A percentile compares a stretch with the other conserved stretches of the same genome.
phyloP scores from a whole-genome alignment of 2,888 invertebrate genomes.

The Neoaliturus tenellus region DNA sequence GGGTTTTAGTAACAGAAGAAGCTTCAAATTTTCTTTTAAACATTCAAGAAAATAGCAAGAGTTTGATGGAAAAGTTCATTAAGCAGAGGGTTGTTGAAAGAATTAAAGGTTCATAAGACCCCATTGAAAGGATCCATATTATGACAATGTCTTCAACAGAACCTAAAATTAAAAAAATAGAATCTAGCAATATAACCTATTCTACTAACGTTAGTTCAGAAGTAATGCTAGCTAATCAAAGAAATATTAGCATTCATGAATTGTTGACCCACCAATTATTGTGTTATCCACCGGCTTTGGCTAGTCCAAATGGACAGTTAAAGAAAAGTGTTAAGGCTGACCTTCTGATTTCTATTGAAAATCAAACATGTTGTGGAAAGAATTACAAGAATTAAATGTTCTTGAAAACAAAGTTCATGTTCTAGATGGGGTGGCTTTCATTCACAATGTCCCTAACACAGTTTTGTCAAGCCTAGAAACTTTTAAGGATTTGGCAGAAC shows the following conservation, averaged over 20 bases:
- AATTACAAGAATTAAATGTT: not conserved
- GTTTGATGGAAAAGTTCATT: not conserved
- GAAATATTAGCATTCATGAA: not conserved
- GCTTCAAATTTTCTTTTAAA: conserved; percentile 17
- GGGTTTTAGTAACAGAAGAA: not conserved
- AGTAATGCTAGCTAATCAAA: not conserved
- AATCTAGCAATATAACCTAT: not conserved
- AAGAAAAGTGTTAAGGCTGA: conserved; percentile 28
- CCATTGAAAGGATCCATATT: not conserved
- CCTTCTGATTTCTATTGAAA: not conserved
- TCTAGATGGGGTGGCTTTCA: not conserved
- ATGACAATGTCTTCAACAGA: not conserved
- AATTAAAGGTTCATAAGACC: not conserved
- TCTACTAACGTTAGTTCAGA: not conserved
- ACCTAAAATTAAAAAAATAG: not conserved
- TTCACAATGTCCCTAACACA: not conserved
- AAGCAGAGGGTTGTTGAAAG: conserved; percentile 25
- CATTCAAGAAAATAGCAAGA: conserved; percentile 1
- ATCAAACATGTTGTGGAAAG: not conserved
- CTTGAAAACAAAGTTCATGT: not conserved
- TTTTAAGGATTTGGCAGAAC: not conserved
- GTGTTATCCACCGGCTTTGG: not conserved
- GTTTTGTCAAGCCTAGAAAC: not conserved
- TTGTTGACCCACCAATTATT: not conserved
- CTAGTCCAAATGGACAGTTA: not conserved